Conservation (phyloP, 2,888 invertebrate genomes). For the Drosophila atripex region DNA sequence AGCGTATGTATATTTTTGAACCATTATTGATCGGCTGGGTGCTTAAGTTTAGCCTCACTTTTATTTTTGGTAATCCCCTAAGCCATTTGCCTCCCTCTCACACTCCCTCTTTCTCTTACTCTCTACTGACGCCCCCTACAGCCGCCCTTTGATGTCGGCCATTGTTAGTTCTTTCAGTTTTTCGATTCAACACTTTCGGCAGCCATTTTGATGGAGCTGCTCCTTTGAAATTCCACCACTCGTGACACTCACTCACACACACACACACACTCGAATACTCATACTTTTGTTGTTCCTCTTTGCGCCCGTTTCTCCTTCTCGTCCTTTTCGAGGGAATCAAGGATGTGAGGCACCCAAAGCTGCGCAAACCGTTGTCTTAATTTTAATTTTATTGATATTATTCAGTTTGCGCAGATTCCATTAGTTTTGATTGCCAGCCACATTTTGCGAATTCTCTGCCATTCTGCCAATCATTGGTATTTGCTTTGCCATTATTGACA, state of each 20-base stretch:
- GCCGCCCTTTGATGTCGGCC: conserved; percentile 48
- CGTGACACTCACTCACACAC: conserved; percentile 32
- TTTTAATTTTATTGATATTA: conserved; percentile 71
- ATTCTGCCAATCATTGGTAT: conserved; percentile 27
- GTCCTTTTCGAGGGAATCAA: conserved; percentile 28
- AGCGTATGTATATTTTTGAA: conserved; percentile 3
- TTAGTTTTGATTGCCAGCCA: conserved; percentile 55
- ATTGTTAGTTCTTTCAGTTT: conserved; percentile 47
- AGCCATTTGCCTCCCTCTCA: not conserved
- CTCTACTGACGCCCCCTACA: not conserved
- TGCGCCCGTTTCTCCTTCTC: conserved; percentile 42
- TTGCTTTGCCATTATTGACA: conserved; percentile 2
- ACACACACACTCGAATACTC: conserved; percentile 23
- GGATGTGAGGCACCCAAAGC: conserved; percentile 18
- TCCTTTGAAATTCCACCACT: conserved; percentile 76
- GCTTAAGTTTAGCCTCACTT: conserved; percentile 7
- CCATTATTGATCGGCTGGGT: conserved; percentile 48
- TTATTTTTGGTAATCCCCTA: conserved; percentile 17
- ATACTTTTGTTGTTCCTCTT: conserved; percentile 49
- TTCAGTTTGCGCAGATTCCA: conserved; percentile 64
- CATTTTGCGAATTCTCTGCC: conserved; percentile 35
- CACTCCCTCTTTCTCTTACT: conserved; percentile 1
- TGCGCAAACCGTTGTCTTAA: conserved; percentile 55
- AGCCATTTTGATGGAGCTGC: conserved; percentile 73
- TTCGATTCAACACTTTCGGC: conserved; percentile 73